Evolutionary conservation across 2,113 vertebrate genomes (phyloP).

Genomic region (Arizona elegans): DNA sequence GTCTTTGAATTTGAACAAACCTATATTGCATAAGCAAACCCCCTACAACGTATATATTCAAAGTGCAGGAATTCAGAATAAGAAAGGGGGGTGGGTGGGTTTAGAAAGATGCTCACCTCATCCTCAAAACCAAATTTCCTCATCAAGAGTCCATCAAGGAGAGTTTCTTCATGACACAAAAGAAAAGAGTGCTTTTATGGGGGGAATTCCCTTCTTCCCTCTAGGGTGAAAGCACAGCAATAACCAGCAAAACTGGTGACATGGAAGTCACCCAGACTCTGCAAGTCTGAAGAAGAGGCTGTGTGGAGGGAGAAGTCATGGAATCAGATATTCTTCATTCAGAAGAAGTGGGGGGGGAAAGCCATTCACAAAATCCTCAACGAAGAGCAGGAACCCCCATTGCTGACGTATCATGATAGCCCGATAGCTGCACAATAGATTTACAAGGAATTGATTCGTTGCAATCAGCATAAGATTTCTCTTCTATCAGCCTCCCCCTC

Average conservation of each 20-base stretch:
- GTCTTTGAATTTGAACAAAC: constrained; percentile 22
- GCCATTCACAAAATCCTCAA: background rate
- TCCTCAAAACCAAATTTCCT: constrained; percentile 29
- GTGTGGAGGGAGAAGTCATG: background rate
- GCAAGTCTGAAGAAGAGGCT: background rate
- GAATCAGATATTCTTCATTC: constrained; percentile 29
- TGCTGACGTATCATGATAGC: background rate
- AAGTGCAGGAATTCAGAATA: background rate
- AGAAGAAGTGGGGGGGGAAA: background rate
- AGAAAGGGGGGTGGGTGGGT: background rate
- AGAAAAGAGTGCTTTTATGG: constrained; percentile 48
- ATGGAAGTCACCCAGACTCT: background rate
- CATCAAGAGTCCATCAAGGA: constrained; percentile 53
- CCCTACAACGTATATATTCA: background rate
- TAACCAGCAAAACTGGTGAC: constrained; percentile 10
- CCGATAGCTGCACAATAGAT: background rate
- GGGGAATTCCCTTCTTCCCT: constrained; percentile 69
- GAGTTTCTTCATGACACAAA: constrained; percentile 66
- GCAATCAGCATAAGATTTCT: background rate
- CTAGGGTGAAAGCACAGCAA: constrained; percentile 62
- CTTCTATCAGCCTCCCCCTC: background rate
- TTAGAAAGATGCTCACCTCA: background rate
- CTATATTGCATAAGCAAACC: background rate
- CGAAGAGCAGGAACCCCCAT: background rate
- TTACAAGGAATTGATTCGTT: background rate